Conservation (phyloP, 2,113 vertebrate species). For the Ailurus styani region DNA sequence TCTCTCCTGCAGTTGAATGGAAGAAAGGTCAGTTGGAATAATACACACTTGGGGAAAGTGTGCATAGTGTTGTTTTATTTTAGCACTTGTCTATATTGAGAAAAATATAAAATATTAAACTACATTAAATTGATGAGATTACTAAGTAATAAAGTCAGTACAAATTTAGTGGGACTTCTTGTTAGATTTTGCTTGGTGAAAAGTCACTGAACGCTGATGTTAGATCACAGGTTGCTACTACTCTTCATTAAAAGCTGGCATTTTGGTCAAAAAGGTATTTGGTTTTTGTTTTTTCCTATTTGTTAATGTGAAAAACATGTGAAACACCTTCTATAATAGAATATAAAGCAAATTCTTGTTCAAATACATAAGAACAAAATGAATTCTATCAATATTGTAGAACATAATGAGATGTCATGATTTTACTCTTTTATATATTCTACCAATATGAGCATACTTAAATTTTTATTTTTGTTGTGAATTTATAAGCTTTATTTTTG, state of each 20-base stretch:
- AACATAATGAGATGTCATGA: not conserved
- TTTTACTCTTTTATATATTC: not conserved
- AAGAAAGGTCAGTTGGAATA: slow-evolving; percentile 7
- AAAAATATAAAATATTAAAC: not conserved
- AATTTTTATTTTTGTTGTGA: not conserved
- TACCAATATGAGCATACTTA: not conserved
- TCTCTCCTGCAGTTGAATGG: not conserved
- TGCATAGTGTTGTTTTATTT: not conserved
- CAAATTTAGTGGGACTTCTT: not conserved
- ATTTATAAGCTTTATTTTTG: not conserved
- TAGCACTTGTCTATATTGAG: not conserved
- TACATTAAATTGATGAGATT: slow-evolving; percentile 5
- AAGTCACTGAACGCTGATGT: not conserved
- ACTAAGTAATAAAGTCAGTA: not conserved
- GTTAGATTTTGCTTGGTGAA: slow-evolving; percentile 26
- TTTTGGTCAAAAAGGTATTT: not conserved
- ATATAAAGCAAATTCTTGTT: not conserved
- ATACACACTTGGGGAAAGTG: not conserved
- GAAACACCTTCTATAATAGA: not conserved
- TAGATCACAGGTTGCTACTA: not conserved
- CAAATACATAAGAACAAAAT: not conserved
- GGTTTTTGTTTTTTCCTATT: not conserved
- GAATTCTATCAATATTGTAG: not conserved
- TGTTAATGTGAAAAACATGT: not conserved
- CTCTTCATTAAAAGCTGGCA: not conserved